phyloP scores from a whole-genome alignment of 2,888 invertebrate species.

The Coleophora deauratella region DNA sequence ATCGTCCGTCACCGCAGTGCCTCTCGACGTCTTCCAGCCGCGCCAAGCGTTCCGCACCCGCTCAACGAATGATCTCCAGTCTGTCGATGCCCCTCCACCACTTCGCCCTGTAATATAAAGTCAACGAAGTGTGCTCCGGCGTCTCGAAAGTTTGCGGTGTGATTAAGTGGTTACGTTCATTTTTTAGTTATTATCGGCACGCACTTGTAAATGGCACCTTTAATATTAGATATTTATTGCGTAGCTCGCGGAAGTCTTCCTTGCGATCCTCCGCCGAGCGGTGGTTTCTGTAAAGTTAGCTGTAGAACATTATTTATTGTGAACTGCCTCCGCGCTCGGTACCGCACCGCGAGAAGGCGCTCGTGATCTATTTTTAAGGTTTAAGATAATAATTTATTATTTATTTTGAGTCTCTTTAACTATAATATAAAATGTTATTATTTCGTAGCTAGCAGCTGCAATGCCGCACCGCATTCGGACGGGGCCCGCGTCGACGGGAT shows the following conservation, averaged over 20 bases:
- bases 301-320: conserved; percentile 72
- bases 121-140: conserved; percentile 64
- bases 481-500: conserved; percentile 64
- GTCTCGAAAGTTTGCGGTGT: conserved; percentile 74
- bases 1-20: conserved; percentile 67
- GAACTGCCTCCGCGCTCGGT: conserved; percentile 72
- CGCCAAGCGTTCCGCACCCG: conserved; percentile 52
- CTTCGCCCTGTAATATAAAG: conserved; percentile 65
- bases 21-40: conserved; percentile 69
- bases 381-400: conserved; percentile 75
- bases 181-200: conserved; percentile 60
- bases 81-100: conserved; percentile 61
- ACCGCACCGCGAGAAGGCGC: conserved; percentile 72
- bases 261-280: conserved; percentile 72
- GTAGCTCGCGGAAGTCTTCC: conserved; percentile 72
- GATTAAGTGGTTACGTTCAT: conserved; percentile 60
- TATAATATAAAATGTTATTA: conserved; percentile 47
- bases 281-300: conserved; percentile 74
- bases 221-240: conserved; percentile 71
- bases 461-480: conserved; percentile 68
- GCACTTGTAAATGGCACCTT: conserved; percentile 72
- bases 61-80: conserved; percentile 74
- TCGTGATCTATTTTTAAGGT: conserved; percentile 74
- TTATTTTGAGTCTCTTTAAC: conserved; percentile 74
- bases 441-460: conserved; percentile 61